Conservation (phyloP, 2,797 vertebrate genomes). For the Myiotriccus ornatus region DNA sequence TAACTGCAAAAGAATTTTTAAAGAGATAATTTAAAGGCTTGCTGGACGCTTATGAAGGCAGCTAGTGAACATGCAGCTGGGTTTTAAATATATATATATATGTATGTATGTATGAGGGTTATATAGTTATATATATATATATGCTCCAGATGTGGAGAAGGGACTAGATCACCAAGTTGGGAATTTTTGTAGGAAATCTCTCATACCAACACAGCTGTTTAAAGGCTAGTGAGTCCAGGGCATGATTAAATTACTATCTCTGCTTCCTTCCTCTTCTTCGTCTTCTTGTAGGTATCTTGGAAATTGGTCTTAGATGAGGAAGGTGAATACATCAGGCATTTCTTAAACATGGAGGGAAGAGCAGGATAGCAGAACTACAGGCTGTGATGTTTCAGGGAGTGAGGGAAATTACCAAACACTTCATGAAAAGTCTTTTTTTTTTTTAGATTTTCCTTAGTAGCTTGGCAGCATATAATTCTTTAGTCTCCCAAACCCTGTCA, state of each 20-base stretch:
- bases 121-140: no score
- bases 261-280: background rate
- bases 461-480: conserved; percentile 47
- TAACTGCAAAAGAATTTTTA: background rate
- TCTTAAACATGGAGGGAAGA: background rate
- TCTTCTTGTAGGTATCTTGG: background rate
- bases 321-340: background rate
- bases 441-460: background rate
- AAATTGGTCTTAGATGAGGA: background rate
- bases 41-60: background rate
- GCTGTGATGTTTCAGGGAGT: background rate
- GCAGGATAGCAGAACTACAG: background rate
- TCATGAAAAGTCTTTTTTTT: background rate
- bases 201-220: background rate
- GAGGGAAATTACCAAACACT: background rate
- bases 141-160: background rate
- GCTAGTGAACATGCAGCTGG: background rate
- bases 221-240: background rate
- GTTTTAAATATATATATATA: background rate
- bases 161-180: background rate
- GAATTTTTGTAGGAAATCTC: background rate
- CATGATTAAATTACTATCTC: background rate
- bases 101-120: background rate
- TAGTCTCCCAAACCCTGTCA: conserved; percentile 44
- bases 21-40: background rate